Evolutionary conservation across 1,140 invertebrate genomes (phyloP).

Genomic region (Patella vulgata): DNA sequence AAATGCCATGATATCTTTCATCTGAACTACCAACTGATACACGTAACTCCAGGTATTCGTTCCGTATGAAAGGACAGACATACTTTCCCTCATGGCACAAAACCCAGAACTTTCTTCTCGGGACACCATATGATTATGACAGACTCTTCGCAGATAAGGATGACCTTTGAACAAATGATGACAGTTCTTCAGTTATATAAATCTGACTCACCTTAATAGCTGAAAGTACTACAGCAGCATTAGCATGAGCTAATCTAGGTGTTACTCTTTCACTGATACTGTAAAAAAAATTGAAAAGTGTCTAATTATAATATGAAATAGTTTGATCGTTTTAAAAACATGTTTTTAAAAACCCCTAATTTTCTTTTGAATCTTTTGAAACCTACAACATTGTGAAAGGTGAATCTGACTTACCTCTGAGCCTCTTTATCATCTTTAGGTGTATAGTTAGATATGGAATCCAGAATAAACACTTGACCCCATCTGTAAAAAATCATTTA

Average conservation of each 20-base stretch:
- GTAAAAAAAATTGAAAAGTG: constrained; percentile 44
- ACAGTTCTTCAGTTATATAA: no score
- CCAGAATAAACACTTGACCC: constrained; percentile 98
- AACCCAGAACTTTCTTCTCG: no score
- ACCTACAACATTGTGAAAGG: no score
- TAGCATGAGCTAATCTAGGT: constrained; percentile 97
- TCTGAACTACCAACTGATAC: no score
- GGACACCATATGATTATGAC: no score
- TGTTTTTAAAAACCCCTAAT: neutral
- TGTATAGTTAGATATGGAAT: constrained; percentile 96
- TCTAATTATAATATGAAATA: constrained; percentile 7
- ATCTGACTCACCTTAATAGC: constrained; percentile 90
- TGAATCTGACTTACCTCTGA: constrained; percentile 85
- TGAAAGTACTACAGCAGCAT: constrained; percentile 98
- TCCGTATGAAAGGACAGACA: no score
- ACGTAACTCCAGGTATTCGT: no score
- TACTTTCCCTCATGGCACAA: no score
- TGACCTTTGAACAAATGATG: no score
- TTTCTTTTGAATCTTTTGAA: neutral
- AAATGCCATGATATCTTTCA: no score
- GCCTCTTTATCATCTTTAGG: constrained; percentile 98
- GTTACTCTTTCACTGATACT: constrained; percentile 98
- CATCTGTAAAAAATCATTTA: constrained; percentile 69
- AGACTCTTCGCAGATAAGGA: no score
- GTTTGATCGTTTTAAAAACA: no score